These are phyloP conservation scores for Mystacornis crossleyi DNA, from an alignment of 2,113 vertebrate species.

Conservation along the genomic window DNA sequence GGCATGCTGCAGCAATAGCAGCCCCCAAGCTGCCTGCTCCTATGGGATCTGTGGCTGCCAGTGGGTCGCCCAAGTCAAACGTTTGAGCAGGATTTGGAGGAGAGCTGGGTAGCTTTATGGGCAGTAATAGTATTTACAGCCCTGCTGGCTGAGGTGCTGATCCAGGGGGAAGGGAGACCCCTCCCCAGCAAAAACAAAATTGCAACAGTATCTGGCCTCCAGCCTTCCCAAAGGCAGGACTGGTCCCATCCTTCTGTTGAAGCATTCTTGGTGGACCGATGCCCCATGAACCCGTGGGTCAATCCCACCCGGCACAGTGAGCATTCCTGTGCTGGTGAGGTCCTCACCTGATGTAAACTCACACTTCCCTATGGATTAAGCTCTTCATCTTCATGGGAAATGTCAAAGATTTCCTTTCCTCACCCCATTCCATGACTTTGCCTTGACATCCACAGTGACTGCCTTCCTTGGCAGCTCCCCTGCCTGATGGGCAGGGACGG, in stretches of 20 bases:
- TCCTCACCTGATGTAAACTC: background rate
- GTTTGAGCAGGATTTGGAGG: background rate
- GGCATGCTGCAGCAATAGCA: background rate
- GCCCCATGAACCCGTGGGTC: rapidly evolving
- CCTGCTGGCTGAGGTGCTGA: background rate
- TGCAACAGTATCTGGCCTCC: rapidly evolving
- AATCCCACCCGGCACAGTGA: background rate
- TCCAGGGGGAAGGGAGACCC: background rate
- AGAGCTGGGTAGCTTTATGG: background rate
- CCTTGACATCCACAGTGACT: background rate
- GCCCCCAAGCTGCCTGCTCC: rapidly evolving
- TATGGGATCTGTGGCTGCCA: background rate
- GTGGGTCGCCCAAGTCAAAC: background rate
- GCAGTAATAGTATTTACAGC: conserved; percentile 13
- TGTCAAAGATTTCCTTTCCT: background rate
- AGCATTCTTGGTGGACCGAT: rapidly evolving
- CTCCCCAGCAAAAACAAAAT: background rate
- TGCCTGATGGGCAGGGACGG: background rate
- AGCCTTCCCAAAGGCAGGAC: background rate
- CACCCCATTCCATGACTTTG: background rate
- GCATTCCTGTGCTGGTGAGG: background rate
- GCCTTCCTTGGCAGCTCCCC: background rate
- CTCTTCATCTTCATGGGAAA: background rate
- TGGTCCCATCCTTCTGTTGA: background rate
- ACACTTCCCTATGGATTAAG: background rate